Conservation (phyloP, 2,888 invertebrate genomes). For the Hartigia nigra region DNA sequence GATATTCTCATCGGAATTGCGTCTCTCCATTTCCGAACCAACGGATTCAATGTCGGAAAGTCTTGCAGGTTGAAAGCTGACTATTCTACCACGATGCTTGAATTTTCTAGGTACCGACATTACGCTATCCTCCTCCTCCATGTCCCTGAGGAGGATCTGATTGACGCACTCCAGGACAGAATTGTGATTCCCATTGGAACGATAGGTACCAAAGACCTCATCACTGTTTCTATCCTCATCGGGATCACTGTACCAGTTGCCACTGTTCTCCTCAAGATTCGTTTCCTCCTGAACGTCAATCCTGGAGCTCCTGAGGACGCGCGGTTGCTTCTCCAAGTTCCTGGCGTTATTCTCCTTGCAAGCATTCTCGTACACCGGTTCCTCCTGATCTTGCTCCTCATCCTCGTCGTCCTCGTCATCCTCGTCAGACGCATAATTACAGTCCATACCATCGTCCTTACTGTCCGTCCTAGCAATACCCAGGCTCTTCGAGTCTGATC, state of each 20-base stretch:
- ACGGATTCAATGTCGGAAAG: constrained; percentile 63
- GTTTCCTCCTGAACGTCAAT: constrained; percentile 35
- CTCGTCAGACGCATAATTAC: constrained; percentile 58
- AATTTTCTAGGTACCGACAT: constrained; percentile 61
- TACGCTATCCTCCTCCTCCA: constrained; percentile 67
- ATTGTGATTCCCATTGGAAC: constrained; percentile 78
- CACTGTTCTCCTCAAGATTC: constrained; percentile 69
- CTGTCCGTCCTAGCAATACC: constrained; percentile 54
- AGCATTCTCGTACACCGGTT: constrained; percentile 60
- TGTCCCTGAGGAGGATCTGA: constrained; percentile 83
- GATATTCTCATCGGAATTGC: constrained; percentile 57
- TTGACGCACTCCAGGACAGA: constrained; percentile 89
- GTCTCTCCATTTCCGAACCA: constrained; percentile 62
- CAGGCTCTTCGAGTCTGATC: constrained; percentile 12
- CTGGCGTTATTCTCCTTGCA: constrained; percentile 48
- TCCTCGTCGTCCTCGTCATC: constrained; percentile 38
- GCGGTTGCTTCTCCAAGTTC: constrained; percentile 31
- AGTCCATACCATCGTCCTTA: constrained; percentile 63
- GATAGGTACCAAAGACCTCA: constrained; percentile 58
- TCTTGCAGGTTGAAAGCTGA: constrained; percentile 60
- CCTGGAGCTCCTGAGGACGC: neutral
- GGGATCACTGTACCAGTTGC: constrained; percentile 86
- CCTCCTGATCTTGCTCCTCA: constrained; percentile 24
- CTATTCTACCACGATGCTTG: constrained; percentile 61
- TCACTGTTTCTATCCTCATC: constrained; percentile 79